Percentiles rank a stretch among this genome's conserved stretches.
Conservation (phyloP, 2,113 vertebrate genomes). For the Apaloderma vittatum region DNA sequence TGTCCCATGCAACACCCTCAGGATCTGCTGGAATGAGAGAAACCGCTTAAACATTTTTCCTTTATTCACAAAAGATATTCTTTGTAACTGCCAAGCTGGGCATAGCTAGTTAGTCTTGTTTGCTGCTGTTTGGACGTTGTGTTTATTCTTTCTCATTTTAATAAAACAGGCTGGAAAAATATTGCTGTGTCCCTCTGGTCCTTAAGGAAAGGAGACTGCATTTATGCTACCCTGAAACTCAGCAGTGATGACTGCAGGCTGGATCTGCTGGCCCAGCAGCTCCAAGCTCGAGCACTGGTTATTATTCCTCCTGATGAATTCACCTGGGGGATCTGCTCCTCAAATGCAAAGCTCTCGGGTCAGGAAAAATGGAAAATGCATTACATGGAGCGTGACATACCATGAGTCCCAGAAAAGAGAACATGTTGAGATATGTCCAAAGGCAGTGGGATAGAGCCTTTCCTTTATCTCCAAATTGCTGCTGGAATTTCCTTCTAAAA, state of each 20-base stretch:
- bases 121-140: background rate
- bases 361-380: conserved; percentile 24
- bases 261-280: conserved; percentile 32
- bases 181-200: background rate
- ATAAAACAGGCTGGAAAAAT: background rate
- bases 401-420: background rate
- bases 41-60: background rate
- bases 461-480: conserved; percentile 25
- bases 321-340: background rate
- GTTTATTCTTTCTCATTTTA: background rate
- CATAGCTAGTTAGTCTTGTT: background rate
- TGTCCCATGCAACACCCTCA: background rate
- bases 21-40: background rate
- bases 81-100: background rate
- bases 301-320: conserved; percentile 31
- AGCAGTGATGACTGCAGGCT: background rate
- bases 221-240: background rate
- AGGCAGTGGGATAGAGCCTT: background rate
- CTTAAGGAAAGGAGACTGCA: background rate
- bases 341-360: background rate
- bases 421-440: background rate
- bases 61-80: background rate
- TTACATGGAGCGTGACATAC: background rate
- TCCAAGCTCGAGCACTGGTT: background rate
- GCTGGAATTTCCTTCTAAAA: conserved; percentile 20